Conservation (phyloP, 1,140 invertebrate species). For the Myzus persicae region DNA sequence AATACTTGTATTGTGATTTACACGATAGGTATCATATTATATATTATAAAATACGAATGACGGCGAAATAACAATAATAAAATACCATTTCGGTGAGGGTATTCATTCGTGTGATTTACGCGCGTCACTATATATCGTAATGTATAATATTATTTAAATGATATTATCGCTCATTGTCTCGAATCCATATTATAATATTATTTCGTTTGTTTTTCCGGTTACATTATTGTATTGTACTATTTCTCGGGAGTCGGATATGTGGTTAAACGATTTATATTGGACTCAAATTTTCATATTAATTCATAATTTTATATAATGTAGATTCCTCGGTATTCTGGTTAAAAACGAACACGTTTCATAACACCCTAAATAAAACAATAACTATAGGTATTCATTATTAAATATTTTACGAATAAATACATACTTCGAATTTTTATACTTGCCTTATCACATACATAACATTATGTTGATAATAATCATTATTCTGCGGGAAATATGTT, state of each 20-base stretch:
- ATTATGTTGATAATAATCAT: no score
- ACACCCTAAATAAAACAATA: no score
- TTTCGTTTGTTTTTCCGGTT: background rate
- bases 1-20: conserved; percentile 3
- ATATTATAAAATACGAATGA: background rate
- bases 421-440: no score
- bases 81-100: background rate
- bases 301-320: no score
- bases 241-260: background rate
- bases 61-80: background rate
- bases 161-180: background rate
- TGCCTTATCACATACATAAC: no score
- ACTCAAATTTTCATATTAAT: no score
- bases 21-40: background rate
- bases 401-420: no score
- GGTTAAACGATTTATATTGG: no score
- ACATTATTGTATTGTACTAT: background rate
- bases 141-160: background rate
- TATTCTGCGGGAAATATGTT: no score
- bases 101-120: background rate
- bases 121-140: background rate
- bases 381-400: no score
- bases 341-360: no score
- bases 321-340: no score
- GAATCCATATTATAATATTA: background rate